phyloP scores from a whole-genome alignment of 2,797 vertebrate species.

The Sebastes trivittatus region DNA sequence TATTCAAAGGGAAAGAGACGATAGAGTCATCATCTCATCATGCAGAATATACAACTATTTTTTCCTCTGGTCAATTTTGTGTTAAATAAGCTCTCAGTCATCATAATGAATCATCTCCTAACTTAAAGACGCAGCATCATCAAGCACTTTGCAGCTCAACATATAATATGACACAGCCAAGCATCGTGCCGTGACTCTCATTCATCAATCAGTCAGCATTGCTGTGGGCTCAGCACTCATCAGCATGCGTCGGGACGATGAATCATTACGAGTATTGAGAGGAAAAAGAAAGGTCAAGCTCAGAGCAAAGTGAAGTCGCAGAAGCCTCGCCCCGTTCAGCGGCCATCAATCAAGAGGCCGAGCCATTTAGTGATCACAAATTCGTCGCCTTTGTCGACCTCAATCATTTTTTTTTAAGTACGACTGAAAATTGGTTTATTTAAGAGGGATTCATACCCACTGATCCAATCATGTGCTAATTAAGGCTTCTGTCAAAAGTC shows the following conservation, averaged over 20 bases:
- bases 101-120: constrained; percentile 24
- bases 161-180: constrained; percentile 12
- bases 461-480: constrained; percentile 31
- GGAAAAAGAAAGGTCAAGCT: constrained; percentile 41
- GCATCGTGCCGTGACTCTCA: neutral
- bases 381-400: constrained; percentile 23
- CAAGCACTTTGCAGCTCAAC: constrained; percentile 9
- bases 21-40: neutral
- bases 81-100: constrained; percentile 7
- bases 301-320: neutral
- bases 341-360: constrained; percentile 51
- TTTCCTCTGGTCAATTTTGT: neutral
- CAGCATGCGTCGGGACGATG: constrained; percentile 12
- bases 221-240: constrained; percentile 29
- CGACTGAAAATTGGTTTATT: constrained; percentile 40
- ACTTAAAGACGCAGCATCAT: constrained; percentile 9
- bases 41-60: neutral
- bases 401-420: constrained; percentile 19
- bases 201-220: constrained; percentile 47
- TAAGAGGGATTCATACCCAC: constrained; percentile 21
- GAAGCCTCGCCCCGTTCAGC: neutral
- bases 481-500: constrained; percentile 1
- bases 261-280: constrained; percentile 38
- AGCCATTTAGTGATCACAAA: constrained; percentile 39
- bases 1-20: neutral